A percentile compares a stretch with the other conserved stretches of the same genome.
Conservation (phyloP, 2,113 vertebrate genomes). For the Pseudorectes ferrugineus region DNA sequence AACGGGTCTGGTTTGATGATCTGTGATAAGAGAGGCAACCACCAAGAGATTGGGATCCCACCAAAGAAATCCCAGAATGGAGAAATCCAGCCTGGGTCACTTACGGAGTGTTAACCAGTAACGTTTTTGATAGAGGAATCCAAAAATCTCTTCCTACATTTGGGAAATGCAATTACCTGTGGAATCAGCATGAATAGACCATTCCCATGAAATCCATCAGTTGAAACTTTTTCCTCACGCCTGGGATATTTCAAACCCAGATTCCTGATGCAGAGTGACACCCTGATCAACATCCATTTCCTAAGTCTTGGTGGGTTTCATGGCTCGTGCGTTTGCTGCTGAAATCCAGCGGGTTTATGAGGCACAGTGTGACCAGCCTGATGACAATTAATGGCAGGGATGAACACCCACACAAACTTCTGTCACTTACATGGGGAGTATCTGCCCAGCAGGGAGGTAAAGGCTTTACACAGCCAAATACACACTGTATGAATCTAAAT, state of each 20-base stretch:
- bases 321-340: neutral
- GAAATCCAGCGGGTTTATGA: neutral
- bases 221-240: neutral
- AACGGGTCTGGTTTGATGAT: rapidly evolving
- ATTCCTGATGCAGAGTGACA: neutral
- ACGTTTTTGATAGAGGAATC: rapidly evolving
- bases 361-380: neutral
- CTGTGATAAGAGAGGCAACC: neutral
- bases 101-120: neutral
- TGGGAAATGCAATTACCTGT: neutral
- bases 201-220: neutral
- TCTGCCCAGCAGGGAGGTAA: neutral
- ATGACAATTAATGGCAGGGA: neutral
- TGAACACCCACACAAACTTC: neutral
- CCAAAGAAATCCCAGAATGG: neutral
- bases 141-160: neutral
- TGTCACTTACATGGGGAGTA: neutral
- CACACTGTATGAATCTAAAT: neutral
- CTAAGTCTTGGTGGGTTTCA: neutral
- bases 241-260: neutral
- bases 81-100: neutral
- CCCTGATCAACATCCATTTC: neutral
- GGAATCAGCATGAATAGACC: neutral
- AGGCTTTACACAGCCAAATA: neutral
- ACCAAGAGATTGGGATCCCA: neutral